phyloP scores from a whole-genome alignment of 2,888 invertebrate species.

The Tetragonula carbonaria region DNA sequence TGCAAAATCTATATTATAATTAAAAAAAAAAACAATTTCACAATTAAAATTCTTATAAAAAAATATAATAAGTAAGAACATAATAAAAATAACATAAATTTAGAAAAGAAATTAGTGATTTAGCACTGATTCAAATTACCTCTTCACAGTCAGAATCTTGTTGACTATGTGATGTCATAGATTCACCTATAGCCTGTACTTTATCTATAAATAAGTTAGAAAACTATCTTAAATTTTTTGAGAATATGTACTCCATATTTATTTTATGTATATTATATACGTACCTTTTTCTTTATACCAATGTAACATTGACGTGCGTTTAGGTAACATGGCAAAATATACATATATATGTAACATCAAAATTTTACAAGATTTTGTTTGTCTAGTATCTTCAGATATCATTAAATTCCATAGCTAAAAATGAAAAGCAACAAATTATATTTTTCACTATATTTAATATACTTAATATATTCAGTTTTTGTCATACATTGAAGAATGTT shows the following conservation, averaged over 20 bases:
- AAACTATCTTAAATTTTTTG: neutral
- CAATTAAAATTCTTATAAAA: neutral
- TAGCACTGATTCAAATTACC: conserved; percentile 42
- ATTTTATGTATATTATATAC: neutral
- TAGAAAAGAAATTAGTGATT: neutral
- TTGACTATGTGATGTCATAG: neutral
- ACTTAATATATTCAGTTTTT: neutral
- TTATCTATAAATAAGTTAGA: conserved; percentile 41
- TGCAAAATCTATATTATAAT: neutral
- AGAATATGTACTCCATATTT: neutral
- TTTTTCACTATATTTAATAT: neutral
- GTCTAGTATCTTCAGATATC: conserved; percentile 72
- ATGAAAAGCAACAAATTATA: neutral
- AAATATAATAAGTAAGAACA: neutral
- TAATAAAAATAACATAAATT: conserved; percentile 9
- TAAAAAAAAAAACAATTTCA: neutral
- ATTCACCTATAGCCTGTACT: neutral
- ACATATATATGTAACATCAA: conserved; percentile 80
- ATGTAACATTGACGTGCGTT: conserved; percentile 60
- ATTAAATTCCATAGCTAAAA: conserved; percentile 78
- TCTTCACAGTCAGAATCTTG: conserved; percentile 35
- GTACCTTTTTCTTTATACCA: conserved; percentile 45
- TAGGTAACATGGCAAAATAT: conserved; percentile 79
- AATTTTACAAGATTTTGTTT: conserved; percentile 76
- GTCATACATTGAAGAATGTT: conserved; percentile 75